A percentile compares a stretch with the other conserved stretches of the same genome.
Evolutionary conservation across 2,888 invertebrate genomes (phyloP).

Genomic region (Dryadula phaetusa): DNA sequence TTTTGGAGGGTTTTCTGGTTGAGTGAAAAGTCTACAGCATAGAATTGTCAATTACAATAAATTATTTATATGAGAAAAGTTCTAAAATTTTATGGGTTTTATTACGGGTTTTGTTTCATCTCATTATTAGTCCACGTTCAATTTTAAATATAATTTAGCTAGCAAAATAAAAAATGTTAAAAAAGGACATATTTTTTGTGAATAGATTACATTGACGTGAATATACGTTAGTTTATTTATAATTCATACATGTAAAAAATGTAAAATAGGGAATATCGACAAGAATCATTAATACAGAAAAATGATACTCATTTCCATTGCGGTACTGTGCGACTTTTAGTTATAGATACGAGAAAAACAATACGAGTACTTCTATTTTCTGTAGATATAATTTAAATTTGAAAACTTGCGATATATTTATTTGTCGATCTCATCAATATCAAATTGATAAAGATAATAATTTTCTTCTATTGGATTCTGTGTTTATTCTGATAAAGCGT

Average conservation of each 20-base stretch:
- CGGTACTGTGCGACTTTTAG: constrained; percentile 27
- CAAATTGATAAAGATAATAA: no score
- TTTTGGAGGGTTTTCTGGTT: constrained; percentile 27
- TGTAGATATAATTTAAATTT: not conserved
- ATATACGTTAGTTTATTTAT: constrained; percentile 52
- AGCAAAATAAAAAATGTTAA: no score
- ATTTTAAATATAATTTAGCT: no score
- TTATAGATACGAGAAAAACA: no score
- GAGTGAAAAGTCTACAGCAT: constrained; percentile 16
- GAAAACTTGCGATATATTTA: not conserved
- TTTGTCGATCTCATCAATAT: no score
- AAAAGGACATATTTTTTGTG: no score
- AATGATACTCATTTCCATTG: constrained; percentile 34
- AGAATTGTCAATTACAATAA: not conserved
- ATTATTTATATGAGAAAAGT: not conserved
- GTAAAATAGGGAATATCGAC: constrained; percentile 45
- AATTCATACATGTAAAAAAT: constrained; percentile 44
- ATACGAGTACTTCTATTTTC: no score
- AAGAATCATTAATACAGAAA: constrained; percentile 49
- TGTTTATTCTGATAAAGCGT: no score
- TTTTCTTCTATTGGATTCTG: no score
- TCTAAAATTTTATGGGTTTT: not conserved
- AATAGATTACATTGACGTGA: constrained; percentile 49
- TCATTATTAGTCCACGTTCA: no score
- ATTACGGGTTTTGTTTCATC: no score